phyloP scores from a whole-genome alignment of 2,797 vertebrate genomes.

The Lacerta agilis region DNA sequence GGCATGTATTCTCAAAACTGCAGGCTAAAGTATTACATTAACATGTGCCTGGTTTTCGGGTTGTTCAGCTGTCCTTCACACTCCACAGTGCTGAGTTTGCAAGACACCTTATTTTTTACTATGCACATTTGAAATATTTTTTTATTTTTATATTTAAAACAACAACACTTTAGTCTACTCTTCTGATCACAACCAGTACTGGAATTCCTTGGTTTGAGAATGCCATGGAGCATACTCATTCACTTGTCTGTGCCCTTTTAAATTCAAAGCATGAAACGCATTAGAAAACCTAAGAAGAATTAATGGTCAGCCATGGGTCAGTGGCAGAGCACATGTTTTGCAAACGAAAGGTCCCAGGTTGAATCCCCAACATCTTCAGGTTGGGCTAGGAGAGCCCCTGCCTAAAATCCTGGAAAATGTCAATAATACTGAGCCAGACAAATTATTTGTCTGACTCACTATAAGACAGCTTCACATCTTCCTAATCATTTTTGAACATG shows the following conservation, averaged over 20 bases:
- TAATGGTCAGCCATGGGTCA: too few relatives aligned
- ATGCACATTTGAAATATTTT: slow-evolving; percentile 40
- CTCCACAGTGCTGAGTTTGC: slow-evolving; percentile 46
- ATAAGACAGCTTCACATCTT: too few relatives aligned
- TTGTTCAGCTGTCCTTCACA: slow-evolving; percentile 31
- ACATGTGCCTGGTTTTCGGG: slow-evolving; percentile 47
- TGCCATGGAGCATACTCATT: neutral
- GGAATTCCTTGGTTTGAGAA: neutral
- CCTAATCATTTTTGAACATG: neutral
- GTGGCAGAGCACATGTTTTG: too few relatives aligned
- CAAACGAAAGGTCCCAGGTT: too few relatives aligned
- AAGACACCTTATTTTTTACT: slow-evolving; percentile 41
- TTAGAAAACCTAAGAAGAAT: neutral
- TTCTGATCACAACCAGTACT: slow-evolving; percentile 36
- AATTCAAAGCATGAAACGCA: neutral
- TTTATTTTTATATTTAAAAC: slow-evolving; percentile 54
- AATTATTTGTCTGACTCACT: too few relatives aligned
- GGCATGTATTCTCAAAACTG: slow-evolving; percentile 43
- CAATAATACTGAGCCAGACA: too few relatives aligned
- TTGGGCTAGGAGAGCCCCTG: too few relatives aligned
- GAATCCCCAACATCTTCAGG: too few relatives aligned
- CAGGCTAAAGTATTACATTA: slow-evolving; percentile 37
- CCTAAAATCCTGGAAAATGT: too few relatives aligned
- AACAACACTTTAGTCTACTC: slow-evolving; percentile 52
- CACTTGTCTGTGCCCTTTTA: neutral